phyloP scores from a whole-genome alignment of 2,888 invertebrate species.

The Lottia scabra region DNA sequence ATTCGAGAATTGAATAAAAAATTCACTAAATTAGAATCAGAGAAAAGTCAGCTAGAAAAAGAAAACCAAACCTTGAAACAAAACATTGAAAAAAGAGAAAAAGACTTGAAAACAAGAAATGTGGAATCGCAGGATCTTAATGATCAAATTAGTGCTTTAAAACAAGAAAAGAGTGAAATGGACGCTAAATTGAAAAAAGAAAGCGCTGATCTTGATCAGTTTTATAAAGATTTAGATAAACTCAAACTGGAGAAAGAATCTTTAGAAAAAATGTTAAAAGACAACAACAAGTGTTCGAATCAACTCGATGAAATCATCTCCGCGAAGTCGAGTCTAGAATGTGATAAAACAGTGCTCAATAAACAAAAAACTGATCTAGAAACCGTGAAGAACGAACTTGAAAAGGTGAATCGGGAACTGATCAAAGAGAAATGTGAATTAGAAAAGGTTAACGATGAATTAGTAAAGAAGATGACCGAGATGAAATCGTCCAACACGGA shows the following conservation, averaged over 20 bases:
- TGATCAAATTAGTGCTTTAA: not conserved
- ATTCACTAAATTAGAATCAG: slow-evolving; percentile 1
- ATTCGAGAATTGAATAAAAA: slow-evolving; percentile 28
- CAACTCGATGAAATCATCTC: not conserved
- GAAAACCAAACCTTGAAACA: not conserved
- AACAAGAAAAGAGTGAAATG: not conserved
- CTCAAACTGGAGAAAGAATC: not conserved
- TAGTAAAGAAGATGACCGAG: too few relatives aligned
- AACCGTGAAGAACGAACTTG: slow-evolving; percentile 17
- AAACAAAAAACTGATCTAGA: not conserved
- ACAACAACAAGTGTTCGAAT: not conserved
- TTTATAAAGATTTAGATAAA: not conserved
- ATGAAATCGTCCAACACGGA: slow-evolving; percentile 5
- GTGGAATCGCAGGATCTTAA: slow-evolving; percentile 6
- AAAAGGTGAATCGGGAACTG: slow-evolving; percentile 22
- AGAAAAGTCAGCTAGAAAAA: slow-evolving; percentile 21
- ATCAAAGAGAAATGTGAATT: slow-evolving; percentile 36
- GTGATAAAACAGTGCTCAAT: not conserved
- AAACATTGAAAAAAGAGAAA: slow-evolving; percentile 16
- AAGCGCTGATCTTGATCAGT: not conserved
- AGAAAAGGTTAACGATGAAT: slow-evolving; percentile 31
- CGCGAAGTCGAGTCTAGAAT: not conserved
- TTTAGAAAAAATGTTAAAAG: not conserved
- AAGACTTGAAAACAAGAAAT: slow-evolving; percentile 10
- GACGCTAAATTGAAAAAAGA: not conserved